Evolutionary conservation across 2,113 vertebrate genomes (phyloP).

Genomic region (Oreochromis niloticus): DNA sequence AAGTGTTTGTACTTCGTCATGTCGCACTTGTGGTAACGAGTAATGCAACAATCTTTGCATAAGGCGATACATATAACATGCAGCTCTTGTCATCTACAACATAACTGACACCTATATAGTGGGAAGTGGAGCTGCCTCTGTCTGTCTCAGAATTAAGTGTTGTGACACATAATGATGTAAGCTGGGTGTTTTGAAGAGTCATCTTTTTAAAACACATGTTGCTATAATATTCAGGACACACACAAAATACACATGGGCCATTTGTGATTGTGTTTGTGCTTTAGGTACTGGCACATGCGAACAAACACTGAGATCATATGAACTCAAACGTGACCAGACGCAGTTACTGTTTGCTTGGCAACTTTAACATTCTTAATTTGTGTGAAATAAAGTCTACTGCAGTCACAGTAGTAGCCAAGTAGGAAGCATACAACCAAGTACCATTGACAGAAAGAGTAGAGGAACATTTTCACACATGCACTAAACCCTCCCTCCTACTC

Average conservation of each 20-base stretch:
- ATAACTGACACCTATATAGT: constrained; percentile 17
- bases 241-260: neutral
- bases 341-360: constrained; percentile 21
- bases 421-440: neutral
- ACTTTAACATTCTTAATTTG: neutral
- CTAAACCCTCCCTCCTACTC: neutral
- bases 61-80: neutral
- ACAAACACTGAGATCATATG: neutral
- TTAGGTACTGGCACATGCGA: neutral
- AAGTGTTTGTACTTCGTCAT: neutral
- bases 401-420: neutral
- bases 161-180: neutral
- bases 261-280: neutral
- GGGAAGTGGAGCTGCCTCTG: neutral
- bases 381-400: neutral
- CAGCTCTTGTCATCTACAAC: neutral
- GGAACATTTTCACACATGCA: neutral
- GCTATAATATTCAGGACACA: constrained; percentile 18
- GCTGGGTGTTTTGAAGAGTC: neutral
- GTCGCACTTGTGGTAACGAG: neutral
- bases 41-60: neutral
- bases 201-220: constrained; percentile 4
- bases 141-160: constrained; percentile 39
- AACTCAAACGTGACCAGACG: neutral
- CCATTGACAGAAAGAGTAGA: neutral